A percentile compares a stretch with the other conserved stretches of the same genome.
phyloP scores from a whole-genome alignment of 92 coral and sea anemone genomes.

The Parazoanthus atlanticus region DNA sequence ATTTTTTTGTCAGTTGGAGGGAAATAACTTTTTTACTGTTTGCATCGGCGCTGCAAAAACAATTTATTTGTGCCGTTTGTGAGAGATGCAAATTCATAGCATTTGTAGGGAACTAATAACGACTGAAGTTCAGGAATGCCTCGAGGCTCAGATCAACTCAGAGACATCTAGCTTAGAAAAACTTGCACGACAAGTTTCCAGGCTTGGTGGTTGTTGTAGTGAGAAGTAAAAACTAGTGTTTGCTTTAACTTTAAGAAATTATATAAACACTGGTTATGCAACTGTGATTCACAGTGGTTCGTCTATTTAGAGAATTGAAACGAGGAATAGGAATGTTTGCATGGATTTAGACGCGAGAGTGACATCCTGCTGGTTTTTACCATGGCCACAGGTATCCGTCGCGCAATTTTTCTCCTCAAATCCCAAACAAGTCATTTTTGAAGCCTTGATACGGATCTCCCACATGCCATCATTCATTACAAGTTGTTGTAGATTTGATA shows the following conservation, averaged over 20 bases:
- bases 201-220: not conserved
- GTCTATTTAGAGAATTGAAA: not conserved
- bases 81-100: not conserved
- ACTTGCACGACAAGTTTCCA: not conserved
- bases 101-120: not conserved
- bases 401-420: not conserved
- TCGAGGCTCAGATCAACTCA: not conserved
- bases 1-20: not conserved
- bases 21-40: not conserved
- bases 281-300: not conserved
- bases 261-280: not conserved
- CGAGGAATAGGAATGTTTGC: not conserved
- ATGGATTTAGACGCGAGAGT: not conserved
- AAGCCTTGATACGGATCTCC: not conserved
- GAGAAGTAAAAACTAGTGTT: no score
- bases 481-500: slow-evolving; percentile 15
- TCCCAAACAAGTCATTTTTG: slow-evolving; percentile 11
- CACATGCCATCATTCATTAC: not conserved
- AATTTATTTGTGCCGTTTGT: not conserved
- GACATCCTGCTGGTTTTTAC: not conserved
- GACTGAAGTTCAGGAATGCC: not conserved
- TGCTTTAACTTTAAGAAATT: not conserved
- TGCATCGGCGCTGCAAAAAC: not conserved
- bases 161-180: not conserved
- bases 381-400: not conserved